Conservation (phyloP, 2,797 vertebrate species). For the Tenualosa ilisha region DNA sequence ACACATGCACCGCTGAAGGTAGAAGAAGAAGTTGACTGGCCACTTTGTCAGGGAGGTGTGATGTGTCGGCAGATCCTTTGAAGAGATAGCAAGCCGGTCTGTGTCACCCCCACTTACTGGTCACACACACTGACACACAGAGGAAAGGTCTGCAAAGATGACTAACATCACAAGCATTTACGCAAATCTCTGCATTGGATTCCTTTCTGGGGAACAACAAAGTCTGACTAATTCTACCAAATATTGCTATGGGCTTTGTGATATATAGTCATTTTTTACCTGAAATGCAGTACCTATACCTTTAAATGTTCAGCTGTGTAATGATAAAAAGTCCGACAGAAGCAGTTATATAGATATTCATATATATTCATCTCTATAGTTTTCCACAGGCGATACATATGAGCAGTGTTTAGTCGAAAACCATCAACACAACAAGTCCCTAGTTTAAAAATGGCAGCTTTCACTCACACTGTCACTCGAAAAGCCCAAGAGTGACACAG, state of each 20-base stretch:
- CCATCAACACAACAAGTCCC: not conserved
- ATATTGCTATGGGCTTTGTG: not conserved
- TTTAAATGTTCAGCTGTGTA: not conserved
- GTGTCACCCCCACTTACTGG: not conserved
- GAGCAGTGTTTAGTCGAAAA: not conserved
- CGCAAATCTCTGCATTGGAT: not conserved
- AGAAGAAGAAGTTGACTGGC: not conserved
- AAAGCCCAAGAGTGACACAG: not conserved
- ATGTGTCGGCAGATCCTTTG: not conserved
- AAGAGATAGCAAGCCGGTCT: not conserved
- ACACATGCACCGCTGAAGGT: not conserved
- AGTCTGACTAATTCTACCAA: not conserved
- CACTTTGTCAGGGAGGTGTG: not conserved
- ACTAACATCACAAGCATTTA: not conserved
- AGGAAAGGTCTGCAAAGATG: not conserved
- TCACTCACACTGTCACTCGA: not conserved
- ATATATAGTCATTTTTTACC: not conserved
- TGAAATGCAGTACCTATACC: not conserved
- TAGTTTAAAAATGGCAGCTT: not conserved
- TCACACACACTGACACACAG: not conserved
- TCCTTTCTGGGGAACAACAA: not conserved
- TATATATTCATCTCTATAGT: not conserved
- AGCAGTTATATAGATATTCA: too few species aligned
- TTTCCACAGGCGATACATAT: not conserved
- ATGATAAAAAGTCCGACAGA: too few species aligned